Evolutionary conservation across 2,797 vertebrate genomes (phyloP), one percentile per base, ranked within the genome.

Genomic region (Neosilurus mollespiculum): DNA sequence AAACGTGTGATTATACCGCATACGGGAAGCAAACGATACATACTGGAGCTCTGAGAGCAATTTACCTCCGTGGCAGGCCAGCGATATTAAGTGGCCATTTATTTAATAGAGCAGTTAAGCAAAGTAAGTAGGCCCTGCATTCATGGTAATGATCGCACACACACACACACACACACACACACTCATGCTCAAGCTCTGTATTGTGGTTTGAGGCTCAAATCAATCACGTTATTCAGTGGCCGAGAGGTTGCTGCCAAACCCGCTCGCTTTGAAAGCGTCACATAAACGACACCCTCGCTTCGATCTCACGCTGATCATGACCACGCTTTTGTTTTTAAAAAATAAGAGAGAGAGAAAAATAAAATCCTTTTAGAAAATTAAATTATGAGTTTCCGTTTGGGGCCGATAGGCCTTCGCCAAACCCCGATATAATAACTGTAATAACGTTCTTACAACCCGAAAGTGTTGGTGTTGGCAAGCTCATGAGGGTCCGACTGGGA

Each of bases 351-450:
- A 90, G 84, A 81, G 71, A 86, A 58, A 76, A 56, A 66, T 54
- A 43, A 88, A 86, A 83, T 43, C 78, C 56, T 83, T 80, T 86
- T 87, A 89, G 90, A 93, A 94, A 93, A 92, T 93, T 87, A 84
- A 93, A 93, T 92, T 87, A 87, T 88, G 61, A 61, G 89, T 92
- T 92, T 92, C 84, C 88, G 92, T 89, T 87, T 86, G 73, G 85
- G 84, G 22, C 8, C 56, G 18, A 81, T 88, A 78, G 59, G 78
- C 85, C 51, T 87, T 87, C 89, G 92, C 93, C 93, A 94, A 83
- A 90, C 86, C 87, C 87, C 91, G 92, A 91, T 92, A 92, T 93
- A 93, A 93, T 92, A 92, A 93, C 91, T 87, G 89, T 93, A 93
- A 65, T 64, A 78, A 93, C 93, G 93, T 89, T 92, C 90, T 92